These are phyloP conservation scores for Idaea straminata DNA, from an alignment of 2,888 invertebrate species.

Conservation along the genomic window DNA sequence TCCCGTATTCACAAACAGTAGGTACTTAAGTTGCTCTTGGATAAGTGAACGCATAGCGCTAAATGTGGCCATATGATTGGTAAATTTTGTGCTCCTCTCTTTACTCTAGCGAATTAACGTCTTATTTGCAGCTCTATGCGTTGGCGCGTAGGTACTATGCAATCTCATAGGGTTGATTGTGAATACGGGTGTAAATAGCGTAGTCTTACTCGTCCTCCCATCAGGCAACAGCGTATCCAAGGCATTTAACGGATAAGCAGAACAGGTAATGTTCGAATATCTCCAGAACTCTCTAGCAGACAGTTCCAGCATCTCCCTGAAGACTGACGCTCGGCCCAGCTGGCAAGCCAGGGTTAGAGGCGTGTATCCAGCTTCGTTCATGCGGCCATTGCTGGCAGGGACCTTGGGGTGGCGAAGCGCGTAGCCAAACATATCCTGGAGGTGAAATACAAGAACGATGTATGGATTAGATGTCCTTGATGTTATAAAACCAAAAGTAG, in stretches of 20 bases:
- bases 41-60: too few relatives aligned
- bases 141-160: too few relatives aligned
- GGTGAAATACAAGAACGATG: not conserved
- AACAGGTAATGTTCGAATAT: constrained; percentile 99
- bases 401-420: constrained; percentile 96
- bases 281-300: constrained; percentile 98
- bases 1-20: too few relatives aligned
- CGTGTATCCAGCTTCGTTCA: constrained; percentile 94
- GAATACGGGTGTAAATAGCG: too few relatives aligned
- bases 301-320: constrained; percentile 98
- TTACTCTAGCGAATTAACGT: too few relatives aligned
- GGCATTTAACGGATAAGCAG: constrained; percentile 97
- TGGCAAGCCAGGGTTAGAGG: constrained; percentile 98
- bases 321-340: constrained; percentile 96
- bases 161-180: too few relatives aligned
- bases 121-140: too few relatives aligned
- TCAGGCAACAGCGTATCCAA: constrained; percentile 96
- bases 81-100: too few relatives aligned
- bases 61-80: too few relatives aligned
- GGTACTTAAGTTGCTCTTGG: too few relatives aligned
- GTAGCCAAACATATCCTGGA: constrained; percentile 98
- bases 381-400: constrained; percentile 95
- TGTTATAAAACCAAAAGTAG: too few relatives aligned
- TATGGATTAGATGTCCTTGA: too few relatives aligned
- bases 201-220: constrained; percentile 92